Evolutionary conservation across 2,113 vertebrate genomes (phyloP).

Genomic region (Actenoides lindsayi): DNA sequence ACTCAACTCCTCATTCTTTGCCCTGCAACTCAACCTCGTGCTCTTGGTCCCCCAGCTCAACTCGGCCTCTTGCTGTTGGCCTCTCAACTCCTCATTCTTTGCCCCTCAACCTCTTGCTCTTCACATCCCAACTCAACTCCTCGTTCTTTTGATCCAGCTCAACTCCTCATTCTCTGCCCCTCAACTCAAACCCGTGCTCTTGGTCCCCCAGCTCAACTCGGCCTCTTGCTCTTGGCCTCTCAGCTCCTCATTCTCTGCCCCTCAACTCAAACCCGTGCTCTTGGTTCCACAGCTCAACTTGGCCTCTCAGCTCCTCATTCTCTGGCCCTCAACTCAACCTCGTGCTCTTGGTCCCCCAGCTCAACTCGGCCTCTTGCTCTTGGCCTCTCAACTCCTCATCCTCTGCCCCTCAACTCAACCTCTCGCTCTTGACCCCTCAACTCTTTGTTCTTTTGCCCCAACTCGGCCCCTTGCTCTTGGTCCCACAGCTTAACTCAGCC

Average conservation of each 20-base stretch:
- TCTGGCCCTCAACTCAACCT: too few species aligned
- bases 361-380: not conserved
- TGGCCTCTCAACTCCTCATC: not conserved
- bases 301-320: not conserved
- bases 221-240: too few species aligned
- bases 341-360: not conserved
- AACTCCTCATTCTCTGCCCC: not conserved
- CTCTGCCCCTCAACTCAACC: not conserved
- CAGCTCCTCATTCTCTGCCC: not conserved
- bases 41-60: not conserved
- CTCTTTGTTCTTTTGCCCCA: not conserved
- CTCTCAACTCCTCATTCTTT: not conserved
- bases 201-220: not conserved
- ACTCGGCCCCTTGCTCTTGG: not conserved
- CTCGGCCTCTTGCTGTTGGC: not conserved
- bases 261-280: not conserved
- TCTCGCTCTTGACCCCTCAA: not conserved
- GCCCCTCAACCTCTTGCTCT: too few species aligned
- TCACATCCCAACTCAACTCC: too few species aligned
- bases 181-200: not conserved
- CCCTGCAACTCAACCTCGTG: not conserved
- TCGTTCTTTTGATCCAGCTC: too few species aligned
- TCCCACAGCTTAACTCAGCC: not conserved
- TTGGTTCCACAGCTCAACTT: not conserved
- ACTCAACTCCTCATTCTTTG: not conserved